Evolutionary conservation across 2,113 vertebrate genomes (phyloP).

Genomic region (Toxotes chatareus): DNA sequence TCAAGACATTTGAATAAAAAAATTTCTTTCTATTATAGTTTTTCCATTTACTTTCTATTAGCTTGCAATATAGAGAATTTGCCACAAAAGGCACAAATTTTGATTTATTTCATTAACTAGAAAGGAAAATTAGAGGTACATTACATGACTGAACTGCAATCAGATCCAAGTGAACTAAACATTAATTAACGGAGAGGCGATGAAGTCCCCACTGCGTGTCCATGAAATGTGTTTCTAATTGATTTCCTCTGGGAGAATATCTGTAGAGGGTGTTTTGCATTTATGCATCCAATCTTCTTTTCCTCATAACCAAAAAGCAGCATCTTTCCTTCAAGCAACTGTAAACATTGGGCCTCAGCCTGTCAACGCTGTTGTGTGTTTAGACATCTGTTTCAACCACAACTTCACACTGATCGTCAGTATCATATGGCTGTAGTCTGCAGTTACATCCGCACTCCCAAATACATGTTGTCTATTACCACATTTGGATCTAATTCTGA

Average conservation of each 20-base stretch:
- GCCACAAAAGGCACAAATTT: background rate
- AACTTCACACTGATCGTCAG: constrained; percentile 76
- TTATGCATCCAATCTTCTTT: constrained; percentile 44
- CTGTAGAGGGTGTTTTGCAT: constrained; percentile 11
- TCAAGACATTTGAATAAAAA: too few relatives aligned
- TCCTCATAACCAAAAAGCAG: constrained; percentile 31
- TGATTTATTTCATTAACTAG: background rate
- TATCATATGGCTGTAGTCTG: constrained; percentile 76
- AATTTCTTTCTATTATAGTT: background rate
- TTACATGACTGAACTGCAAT: constrained; percentile 12
- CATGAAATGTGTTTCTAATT: background rate
- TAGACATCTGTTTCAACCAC: constrained; percentile 80
- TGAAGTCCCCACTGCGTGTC: constrained; percentile 6
- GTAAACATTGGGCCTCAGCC: constrained; percentile 70
- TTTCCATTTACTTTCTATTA: background rate
- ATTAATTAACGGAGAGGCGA: background rate
- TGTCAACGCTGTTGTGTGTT: constrained; percentile 78
- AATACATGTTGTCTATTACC: constrained; percentile 75
- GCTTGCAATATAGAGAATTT: background rate
- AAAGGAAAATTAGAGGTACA: background rate
- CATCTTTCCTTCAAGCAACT: constrained; percentile 56
- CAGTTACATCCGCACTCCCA: constrained; percentile 71
- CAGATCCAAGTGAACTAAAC: background rate
- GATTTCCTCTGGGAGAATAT: background rate
- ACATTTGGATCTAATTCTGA: constrained; percentile 81